Base-by-base conservation (phyloP, 2,797 vertebrate genomes). In the Channallabes apus region DNA sequence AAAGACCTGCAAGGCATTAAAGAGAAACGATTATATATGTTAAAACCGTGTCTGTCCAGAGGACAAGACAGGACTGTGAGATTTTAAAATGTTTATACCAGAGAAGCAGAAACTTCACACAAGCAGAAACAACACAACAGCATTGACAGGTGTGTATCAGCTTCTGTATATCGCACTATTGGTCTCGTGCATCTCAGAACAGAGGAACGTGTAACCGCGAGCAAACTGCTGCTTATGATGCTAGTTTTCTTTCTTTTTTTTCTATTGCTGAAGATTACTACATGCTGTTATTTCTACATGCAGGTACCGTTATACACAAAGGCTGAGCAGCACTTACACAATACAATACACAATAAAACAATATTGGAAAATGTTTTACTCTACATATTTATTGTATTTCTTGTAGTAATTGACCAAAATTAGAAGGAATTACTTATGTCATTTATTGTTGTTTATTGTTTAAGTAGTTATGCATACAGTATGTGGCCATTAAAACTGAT, bases 1-100 rank as follows among this genome's bases (percentile, higher is more conserved):
- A 83, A 67, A 78, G 35, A 4, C 15, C 56, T 27, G 62, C 6
- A 67, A 18, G 11, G n/a, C 32, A 24, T 81, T 90, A 86, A 87
- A 61, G 80, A 80, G 77, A 82, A 11, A 77, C 3, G 17, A 14
- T 32, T 67, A n/a, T 61, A 29, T 22, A 32, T n/a, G 15, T 79
- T 17, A 17, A 20, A 2, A 79, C 6, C 61, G 58, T 2, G 3
- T 79, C 58, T 38, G 12, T 62, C 5, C 58, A n/a, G 22, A 17
- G 56, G 56, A 6, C 29, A 79, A 79, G 58, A 62, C 29, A 9
- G 41, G 8, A 46, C 41, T 51, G 6, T 24, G 35, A 35, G 2
- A 35, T 35, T 35, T 35, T 35, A 35, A 35, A 27, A 7, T 27
- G 24, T 51, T 73, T 75, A 76, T 20, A 22, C n/a, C 15, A 73